Percentiles rank a stretch among this genome's conserved stretches.
Conservation (phyloP, 2,113 vertebrate genomes). For the human region DNA sequence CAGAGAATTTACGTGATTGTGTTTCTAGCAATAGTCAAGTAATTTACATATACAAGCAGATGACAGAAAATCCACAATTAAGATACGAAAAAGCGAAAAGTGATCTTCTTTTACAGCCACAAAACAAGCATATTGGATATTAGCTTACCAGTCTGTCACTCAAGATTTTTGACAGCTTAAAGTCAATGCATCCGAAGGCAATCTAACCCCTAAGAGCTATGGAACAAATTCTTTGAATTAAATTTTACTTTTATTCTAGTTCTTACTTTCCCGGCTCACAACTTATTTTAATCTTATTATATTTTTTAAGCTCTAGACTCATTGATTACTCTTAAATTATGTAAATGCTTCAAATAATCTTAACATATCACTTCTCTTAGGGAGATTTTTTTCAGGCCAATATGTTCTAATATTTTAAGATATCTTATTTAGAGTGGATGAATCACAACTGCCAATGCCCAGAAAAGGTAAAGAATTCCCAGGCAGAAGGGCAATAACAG, state of each 20-base stretch:
- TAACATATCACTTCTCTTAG: not conserved
- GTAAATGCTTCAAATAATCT: not conserved
- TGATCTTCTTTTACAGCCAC: not conserved
- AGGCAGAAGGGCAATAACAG: not conserved
- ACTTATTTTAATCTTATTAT: not conserved
- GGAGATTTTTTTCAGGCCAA: not conserved
- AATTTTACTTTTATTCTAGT: not conserved
- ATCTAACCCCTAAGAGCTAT: not conserved
- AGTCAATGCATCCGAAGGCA: not conserved
- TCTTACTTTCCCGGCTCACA: not conserved
- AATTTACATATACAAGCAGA: not conserved
- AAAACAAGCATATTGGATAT: not conserved
- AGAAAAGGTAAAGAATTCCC: not conserved
- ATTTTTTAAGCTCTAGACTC: not conserved
- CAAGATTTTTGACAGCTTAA: not conserved
- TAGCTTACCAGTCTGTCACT: not conserved
- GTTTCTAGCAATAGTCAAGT: not conserved
- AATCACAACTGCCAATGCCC: not conserved
- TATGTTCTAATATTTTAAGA: not conserved
- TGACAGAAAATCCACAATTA: not conserved
- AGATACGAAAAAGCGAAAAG: constrained; percentile 2
- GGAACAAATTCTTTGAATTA: not conserved
- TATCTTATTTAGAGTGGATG: not conserved
- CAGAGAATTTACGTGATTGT: not conserved
- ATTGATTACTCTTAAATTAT: not conserved